Evolutionary conservation across 2,888 invertebrate species (phyloP).

Genomic region (Mycogona germanica): DNA sequence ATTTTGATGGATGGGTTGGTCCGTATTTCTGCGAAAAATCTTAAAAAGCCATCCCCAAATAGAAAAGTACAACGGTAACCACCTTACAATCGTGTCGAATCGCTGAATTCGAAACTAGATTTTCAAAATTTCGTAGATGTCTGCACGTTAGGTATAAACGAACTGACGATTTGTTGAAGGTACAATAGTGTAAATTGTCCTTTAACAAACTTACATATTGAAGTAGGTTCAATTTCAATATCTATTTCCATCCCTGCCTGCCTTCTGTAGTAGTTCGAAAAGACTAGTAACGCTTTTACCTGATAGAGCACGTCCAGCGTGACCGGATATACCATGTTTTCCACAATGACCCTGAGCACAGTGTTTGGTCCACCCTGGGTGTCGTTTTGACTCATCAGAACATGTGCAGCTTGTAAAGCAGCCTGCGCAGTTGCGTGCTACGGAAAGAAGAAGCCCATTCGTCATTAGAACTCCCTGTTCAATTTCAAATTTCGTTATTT

Average conservation of each 20-base stretch:
- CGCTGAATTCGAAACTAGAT: no score
- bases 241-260: background rate
- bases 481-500: background rate
- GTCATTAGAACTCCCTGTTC: background rate
- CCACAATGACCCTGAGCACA: conserved; percentile 94
- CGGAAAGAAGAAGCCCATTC: no score
- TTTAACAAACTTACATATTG: no score
- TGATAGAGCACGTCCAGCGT: conserved; percentile 91
- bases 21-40: no score
- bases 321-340: conserved; percentile 97
- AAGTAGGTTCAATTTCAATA: background rate
- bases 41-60: no score
- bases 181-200: no score
- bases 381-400: conserved; percentile 48
- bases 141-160: no score
- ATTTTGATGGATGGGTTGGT: no score
- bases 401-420: conserved; percentile 73
- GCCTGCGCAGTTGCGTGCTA: conserved; percentile 75
- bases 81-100: no score
- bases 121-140: no score
- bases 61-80: no score
- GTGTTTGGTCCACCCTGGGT: conserved; percentile 86
- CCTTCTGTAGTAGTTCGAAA: background rate
- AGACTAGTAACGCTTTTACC: conserved; percentile 47
- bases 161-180: no score